Conservation (phyloP, 2,113 vertebrate genomes). For the Zosterops japonicus region DNA sequence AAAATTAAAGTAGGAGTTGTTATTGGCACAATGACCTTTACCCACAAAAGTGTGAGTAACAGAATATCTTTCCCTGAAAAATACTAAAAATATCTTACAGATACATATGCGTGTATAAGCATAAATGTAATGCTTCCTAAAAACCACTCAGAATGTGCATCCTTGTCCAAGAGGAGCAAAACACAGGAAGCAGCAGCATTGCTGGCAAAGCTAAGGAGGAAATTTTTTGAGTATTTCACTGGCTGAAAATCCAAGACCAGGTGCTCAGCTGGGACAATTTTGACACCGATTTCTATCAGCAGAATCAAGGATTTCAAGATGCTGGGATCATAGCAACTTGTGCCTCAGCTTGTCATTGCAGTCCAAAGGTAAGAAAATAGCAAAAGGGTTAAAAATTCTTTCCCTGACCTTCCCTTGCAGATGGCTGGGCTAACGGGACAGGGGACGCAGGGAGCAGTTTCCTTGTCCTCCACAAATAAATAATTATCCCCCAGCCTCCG, state of each 20-base stretch:
- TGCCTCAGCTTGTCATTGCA: background rate
- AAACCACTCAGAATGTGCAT: background rate
- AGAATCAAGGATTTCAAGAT: background rate
- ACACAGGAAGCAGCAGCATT: background rate
- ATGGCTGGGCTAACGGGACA: background rate
- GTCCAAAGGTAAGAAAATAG: background rate
- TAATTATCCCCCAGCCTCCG: slow-evolving; percentile 9
- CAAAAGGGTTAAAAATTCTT: background rate
- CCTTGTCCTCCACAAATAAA: slow-evolving; percentile 53
- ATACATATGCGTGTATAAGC: rapidly evolving
- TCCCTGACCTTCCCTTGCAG: background rate
- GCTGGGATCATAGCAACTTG: background rate
- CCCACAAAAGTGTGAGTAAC: background rate
- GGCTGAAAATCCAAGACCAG: background rate
- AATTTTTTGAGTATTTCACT: background rate
- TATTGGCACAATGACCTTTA: background rate
- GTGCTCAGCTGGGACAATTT: background rate
- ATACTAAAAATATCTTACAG: background rate
- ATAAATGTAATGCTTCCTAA: background rate
- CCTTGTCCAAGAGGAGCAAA: background rate
- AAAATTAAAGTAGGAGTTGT: background rate
- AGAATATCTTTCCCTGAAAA: background rate
- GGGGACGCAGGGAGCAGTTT: background rate
- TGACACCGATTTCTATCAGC: background rate
- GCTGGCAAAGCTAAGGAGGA: rapidly evolving